phyloP scores from a whole-genome alignment of 2,888 invertebrate genomes.

The Drosophila eohydei region DNA sequence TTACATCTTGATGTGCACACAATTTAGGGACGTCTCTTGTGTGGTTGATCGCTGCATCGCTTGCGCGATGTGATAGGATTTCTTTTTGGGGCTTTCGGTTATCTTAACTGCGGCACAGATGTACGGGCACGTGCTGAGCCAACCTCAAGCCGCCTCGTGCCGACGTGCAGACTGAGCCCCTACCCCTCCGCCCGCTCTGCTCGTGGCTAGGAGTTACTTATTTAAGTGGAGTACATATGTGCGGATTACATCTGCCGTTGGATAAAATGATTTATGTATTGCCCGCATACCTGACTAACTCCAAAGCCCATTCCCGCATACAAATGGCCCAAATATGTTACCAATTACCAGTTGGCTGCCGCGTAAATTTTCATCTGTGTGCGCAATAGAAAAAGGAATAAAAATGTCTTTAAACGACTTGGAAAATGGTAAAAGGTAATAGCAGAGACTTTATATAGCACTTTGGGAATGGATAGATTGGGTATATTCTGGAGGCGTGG shows the following conservation, averaged over 20 bases:
- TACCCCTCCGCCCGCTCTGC: not conserved
- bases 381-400: conserved; percentile 40
- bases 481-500: not conserved
- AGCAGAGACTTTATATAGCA: not conserved
- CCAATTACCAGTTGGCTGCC: conserved; percentile 53
- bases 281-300: conserved; percentile 21
- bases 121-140: conserved; percentile 42
- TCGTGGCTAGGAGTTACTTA: conserved; percentile 24
- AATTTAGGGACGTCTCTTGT: conserved; percentile 15
- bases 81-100: conserved; percentile 21
- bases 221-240: conserved; percentile 23
- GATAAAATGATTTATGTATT: conserved; percentile 74
- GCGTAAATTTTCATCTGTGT: conserved; percentile 40
- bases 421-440: not conserved
- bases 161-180: conserved; percentile 12
- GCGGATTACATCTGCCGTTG: conserved; percentile 59
- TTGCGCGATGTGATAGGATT: conserved; percentile 46
- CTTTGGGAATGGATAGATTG: not conserved
- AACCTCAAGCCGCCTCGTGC: conserved; percentile 14
- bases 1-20: conserved; percentile 37
- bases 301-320: conserved; percentile 30
- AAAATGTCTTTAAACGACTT: conserved; percentile 42
- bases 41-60: conserved; percentile 22
- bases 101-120: conserved; percentile 24
- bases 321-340: conserved; percentile 62